Base-by-base conservation (phyloP, 1,140 invertebrate genomes). In the Ceratitis capitata region DNA sequence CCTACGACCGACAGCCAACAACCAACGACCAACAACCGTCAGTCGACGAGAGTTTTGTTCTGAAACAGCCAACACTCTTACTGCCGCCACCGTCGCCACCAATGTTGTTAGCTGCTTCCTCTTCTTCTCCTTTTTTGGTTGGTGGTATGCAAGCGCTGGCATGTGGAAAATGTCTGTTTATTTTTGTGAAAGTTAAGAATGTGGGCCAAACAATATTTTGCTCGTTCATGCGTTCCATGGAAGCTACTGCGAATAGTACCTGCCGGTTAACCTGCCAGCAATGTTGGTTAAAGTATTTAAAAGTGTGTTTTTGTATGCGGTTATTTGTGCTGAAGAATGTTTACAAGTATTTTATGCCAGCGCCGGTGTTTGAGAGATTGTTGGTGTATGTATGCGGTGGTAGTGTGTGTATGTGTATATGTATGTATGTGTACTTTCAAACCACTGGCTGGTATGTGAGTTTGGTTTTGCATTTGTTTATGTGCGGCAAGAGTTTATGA, bases 401-500 rank as follows among this genome's bases (percentile, higher is more conserved):
- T n/a, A n/a, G 3, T 74, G 45, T 47, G 45, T 56, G 51, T 19
- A 5, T 56, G 51, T 19, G 51, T 5, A 5, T 56, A 19, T 56
- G 12, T 56, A 19, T 19, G 9, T 56, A 19, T 56, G 64, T 74
- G 14, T 74, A 29, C 39, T 9, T 74, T n/a, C n/a, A n/a, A 53
- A 83, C 49, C 23, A 45, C 82, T 49, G 32, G 64, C 35, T 69
- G 64, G 64, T 69, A 69, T 69, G 64, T 19, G 35, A 39, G 64
- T 69, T 69, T 69, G 64, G 64, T 69, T 69, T 69, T 42, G 64
- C 64, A 39, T 69, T 69, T 69, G 64, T n/a, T 69, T 69, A 69
- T 69, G 64, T 35, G 64, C 64, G 64, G 35, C 19, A 69, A n/a
- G 35, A 69, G 32, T 69, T 35, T 69, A 69, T 69, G 35, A 35